Evolutionary conservation across 2,113 vertebrate genomes (phyloP).

Genomic region (Mungos mungo): DNA sequence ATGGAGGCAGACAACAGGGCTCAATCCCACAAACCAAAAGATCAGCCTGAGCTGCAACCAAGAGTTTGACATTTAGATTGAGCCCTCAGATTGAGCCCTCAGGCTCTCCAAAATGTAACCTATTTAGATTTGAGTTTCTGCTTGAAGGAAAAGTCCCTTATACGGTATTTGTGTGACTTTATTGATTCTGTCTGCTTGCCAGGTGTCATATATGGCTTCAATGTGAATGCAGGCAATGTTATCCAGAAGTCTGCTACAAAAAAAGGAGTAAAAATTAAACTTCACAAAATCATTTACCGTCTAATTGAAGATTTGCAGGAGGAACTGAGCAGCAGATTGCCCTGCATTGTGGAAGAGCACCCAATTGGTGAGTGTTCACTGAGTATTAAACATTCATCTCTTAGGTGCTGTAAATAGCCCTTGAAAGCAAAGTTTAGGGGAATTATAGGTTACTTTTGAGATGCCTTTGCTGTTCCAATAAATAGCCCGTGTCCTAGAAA

Average conservation of each 20-base stretch:
- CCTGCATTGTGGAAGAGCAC: slow-evolving; percentile 79
- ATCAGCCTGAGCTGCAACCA: too few species aligned
- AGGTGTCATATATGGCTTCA: slow-evolving; percentile 95
- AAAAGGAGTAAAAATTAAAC: slow-evolving; percentile 88
- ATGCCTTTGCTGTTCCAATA: background rate
- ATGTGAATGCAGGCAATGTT: slow-evolving; percentile 86
- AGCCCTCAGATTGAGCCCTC: too few species aligned
- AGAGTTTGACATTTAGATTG: too few species aligned
- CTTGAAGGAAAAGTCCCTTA: background rate
- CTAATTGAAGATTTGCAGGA: slow-evolving; percentile 93
- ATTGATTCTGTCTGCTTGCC: slow-evolving; percentile 50
- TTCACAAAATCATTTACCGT: slow-evolving; percentile 93
- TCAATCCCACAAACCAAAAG: too few species aligned
- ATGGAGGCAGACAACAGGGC: too few species aligned
- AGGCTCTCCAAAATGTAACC: background rate
- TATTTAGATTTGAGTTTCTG: background rate
- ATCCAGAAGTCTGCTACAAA: slow-evolving; percentile 89
- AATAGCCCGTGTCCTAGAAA: background rate
- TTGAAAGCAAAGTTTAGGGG: slow-evolving; percentile 18
- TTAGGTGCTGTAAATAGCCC: background rate
- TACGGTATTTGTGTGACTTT: slow-evolving; percentile 3
- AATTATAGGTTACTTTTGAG: slow-evolving; percentile 1
- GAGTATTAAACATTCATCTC: background rate
- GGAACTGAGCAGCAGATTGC: slow-evolving; percentile 89
- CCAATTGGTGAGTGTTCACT: slow-evolving; percentile 85